phyloP scores from a whole-genome alignment of 2,113 vertebrate species.

The Nibea albiflora region DNA sequence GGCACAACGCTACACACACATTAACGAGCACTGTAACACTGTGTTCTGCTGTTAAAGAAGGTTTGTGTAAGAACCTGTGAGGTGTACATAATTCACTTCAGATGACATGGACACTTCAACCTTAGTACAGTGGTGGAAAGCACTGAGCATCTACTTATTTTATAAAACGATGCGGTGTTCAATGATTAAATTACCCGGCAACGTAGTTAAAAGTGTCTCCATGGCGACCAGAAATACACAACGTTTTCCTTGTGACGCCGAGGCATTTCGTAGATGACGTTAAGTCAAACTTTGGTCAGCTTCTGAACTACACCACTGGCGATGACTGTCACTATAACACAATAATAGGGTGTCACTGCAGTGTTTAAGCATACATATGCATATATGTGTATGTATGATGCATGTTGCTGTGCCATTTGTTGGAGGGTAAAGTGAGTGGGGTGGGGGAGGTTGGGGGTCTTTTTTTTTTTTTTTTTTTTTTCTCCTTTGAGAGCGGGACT shows the following conservation, averaged over 20 bases:
- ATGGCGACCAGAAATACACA: neutral
- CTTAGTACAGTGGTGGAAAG: no score
- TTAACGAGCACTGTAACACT: no score
- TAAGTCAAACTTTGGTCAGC: no score
- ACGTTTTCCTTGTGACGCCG: neutral
- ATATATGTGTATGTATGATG: slow-evolving; percentile 8
- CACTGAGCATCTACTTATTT: neutral
- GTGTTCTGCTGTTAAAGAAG: no score
- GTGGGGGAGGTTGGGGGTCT: slow-evolving; percentile 22
- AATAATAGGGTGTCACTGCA: neutral
- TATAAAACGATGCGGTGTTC: no score
- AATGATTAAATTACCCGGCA: no score
- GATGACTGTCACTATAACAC: slow-evolving; percentile 8
- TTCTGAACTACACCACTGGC: neutral
- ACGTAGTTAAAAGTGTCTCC: no score
- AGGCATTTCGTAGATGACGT: neutral
- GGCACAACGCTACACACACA: no score
- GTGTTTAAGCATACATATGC: neutral
- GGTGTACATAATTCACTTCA: neutral
- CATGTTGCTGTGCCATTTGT: slow-evolving; percentile 22
- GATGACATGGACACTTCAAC: neutral
- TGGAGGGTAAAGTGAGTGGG: slow-evolving; percentile 20
- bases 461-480: slow-evolving; percentile 27
- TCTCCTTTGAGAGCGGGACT: slow-evolving; percentile 56
- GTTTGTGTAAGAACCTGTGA: neutral